Evolutionary conservation across 2,888 invertebrate genomes (phyloP).

Genomic region (Trilocha varians): DNA sequence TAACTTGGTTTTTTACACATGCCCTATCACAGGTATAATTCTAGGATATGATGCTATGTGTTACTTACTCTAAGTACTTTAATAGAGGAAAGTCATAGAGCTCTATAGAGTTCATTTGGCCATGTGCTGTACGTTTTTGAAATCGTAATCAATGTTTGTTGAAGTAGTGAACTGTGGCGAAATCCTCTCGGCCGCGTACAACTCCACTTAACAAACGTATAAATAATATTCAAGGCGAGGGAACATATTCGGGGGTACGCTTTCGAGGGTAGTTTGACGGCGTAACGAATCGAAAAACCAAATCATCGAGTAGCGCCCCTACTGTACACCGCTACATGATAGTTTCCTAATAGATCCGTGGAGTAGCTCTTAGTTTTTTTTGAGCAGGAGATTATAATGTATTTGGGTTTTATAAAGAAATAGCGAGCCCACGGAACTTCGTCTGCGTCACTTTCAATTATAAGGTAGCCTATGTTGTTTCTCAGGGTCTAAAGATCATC

Average conservation of each 20-base stretch:
- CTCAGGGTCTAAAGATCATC: too few relatives aligned
- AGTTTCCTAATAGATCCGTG: conserved; percentile 43
- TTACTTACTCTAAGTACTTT: too few relatives aligned
- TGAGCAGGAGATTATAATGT: too few relatives aligned
- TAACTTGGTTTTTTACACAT: too few relatives aligned
- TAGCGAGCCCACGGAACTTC: too few relatives aligned
- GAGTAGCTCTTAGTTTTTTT: conserved; percentile 36
- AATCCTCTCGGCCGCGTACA: conserved; percentile 58
- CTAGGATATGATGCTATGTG: too few relatives aligned
- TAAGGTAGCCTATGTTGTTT: too few relatives aligned
- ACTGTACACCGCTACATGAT: conserved; percentile 67
- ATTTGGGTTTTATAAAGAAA: too few relatives aligned
- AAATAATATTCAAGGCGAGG: conserved; percentile 73
- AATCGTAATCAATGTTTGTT: conserved; percentile 68
- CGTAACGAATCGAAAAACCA: conserved; percentile 75
- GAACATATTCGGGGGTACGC: conserved; percentile 68
- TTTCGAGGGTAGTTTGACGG: conserved; percentile 71
- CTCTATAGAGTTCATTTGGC: too few relatives aligned
- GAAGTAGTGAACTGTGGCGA: conserved; percentile 66
- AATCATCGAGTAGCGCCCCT: conserved; percentile 73
- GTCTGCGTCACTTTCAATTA: too few relatives aligned
- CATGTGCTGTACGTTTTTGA: conserved; percentile 42
- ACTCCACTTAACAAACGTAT: conserved; percentile 73
- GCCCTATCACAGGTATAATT: too few relatives aligned
- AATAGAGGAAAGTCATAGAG: too few relatives aligned